Conservation (phyloP, 2,113 vertebrate genomes). For the Blennius ocellaris region DNA sequence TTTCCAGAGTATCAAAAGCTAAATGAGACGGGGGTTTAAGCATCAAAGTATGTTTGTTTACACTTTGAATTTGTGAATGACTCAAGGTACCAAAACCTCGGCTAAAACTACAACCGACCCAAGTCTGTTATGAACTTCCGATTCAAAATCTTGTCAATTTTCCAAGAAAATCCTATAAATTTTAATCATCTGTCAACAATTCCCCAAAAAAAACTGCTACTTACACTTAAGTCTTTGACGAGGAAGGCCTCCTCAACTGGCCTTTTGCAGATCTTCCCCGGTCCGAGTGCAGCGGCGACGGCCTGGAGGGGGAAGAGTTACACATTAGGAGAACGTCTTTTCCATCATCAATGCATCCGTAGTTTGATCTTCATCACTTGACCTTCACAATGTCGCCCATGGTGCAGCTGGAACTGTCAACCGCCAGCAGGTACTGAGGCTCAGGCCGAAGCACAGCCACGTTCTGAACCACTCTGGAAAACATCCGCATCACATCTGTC, state of each 20-base stretch:
- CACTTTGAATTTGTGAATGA: too few species aligned
- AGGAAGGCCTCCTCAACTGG: slow-evolving; percentile 86
- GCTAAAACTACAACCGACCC: too few species aligned
- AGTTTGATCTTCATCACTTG: neutral
- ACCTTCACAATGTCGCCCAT: slow-evolving; percentile 88
- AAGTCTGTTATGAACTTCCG: too few species aligned
- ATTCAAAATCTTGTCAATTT: too few species aligned
- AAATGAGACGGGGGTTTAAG: too few species aligned
- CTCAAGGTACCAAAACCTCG: too few species aligned
- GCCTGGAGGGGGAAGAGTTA: slow-evolving; percentile 72
- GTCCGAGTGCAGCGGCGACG: slow-evolving; percentile 85
- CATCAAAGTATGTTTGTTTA: too few species aligned
- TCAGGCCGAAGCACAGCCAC: slow-evolving; percentile 86
- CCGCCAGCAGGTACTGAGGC: slow-evolving; percentile 87
- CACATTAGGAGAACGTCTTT: neutral
- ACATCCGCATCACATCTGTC: slow-evolving; percentile 11
- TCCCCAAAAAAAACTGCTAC: slow-evolving; percentile 56
- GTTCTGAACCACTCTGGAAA: slow-evolving; percentile 88
- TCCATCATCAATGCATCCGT: neutral
- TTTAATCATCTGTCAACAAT: too few species aligned
- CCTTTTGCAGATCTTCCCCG: slow-evolving; percentile 85
- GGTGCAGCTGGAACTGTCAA: slow-evolving; percentile 86
- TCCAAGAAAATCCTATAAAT: too few species aligned
- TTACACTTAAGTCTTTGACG: slow-evolving; percentile 86
- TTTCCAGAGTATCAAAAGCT: too few species aligned